Evolutionary conservation across 2,888 invertebrate genomes (phyloP).

Genomic region (Vanessa cardui): DNA sequence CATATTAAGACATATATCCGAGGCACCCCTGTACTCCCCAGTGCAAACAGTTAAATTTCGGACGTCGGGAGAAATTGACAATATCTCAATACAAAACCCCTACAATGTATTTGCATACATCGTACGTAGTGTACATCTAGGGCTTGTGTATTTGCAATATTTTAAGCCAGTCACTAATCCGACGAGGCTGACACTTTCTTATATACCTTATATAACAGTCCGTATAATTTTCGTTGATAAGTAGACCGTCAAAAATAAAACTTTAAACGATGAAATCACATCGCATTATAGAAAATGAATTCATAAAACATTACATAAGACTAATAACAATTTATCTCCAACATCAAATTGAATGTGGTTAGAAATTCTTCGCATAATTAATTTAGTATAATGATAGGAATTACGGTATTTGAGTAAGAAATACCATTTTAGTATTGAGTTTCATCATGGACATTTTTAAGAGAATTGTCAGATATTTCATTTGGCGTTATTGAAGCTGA

Average conservation of each 20-base stretch:
- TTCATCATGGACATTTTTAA: background rate
- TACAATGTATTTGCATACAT: no score
- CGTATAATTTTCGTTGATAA: constrained; percentile 7
- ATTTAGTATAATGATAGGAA: constrained; percentile 20
- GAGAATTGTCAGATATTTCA: background rate
- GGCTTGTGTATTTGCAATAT: no score
- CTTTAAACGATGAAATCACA: constrained; percentile 2
- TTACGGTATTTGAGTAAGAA: background rate
- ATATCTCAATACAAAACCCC: no score
- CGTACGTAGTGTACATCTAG: no score
- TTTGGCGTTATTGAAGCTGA: no score
- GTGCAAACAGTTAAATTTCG: no score
- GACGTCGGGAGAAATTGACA: no score
- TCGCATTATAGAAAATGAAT: background rate
- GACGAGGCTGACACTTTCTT: background rate
- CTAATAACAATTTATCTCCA: background rate
- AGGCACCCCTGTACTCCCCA: no score
- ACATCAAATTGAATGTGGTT: constrained; percentile 29
- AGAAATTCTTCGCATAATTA: constrained; percentile 16
- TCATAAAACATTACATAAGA: constrained; percentile 3
- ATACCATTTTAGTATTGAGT: background rate
- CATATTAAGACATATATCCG: no score
- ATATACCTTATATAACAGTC: background rate
- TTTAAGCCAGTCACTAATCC: no score
- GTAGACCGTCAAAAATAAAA: constrained; percentile 16